Evolutionary conservation across 2,888 invertebrate species (phyloP).

Genomic region (Ectemnius lituratus): DNA sequence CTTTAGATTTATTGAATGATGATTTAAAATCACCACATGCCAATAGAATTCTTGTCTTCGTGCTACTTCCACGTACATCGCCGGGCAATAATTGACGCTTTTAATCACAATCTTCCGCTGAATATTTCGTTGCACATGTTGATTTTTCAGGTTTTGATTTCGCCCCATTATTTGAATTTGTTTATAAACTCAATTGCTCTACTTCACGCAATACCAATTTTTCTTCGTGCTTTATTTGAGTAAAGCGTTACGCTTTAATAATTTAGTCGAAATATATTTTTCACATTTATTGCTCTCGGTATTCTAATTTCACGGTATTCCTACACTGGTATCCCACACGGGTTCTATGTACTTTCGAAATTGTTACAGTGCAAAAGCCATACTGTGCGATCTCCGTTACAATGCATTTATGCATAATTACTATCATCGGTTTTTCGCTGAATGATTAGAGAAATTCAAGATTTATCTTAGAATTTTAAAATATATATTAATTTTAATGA

Average conservation of each 20-base stretch:
- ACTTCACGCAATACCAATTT: neutral
- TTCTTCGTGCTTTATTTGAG: neutral
- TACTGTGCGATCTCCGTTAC: conserved; percentile 1
- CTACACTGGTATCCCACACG: conserved; percentile 27
- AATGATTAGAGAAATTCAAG: conserved; percentile 44
- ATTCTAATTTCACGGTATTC: conserved; percentile 39
- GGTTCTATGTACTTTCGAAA: neutral
- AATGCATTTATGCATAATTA: conserved; percentile 11
- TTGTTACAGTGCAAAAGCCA: conserved; percentile 25
- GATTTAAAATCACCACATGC: too few species aligned
- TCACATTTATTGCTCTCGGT: conserved; percentile 35
- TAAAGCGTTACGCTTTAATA: neutral
- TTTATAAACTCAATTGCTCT: neutral
- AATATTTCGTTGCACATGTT: neutral
- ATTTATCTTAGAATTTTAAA: conserved; percentile 43
- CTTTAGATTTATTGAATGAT: too few species aligned
- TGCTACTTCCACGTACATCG: neutral
- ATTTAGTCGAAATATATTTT: too few species aligned
- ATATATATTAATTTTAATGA: conserved; percentile 50
- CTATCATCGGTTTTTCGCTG: conserved; percentile 14
- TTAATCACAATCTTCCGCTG: neutral
- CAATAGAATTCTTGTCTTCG: neutral
- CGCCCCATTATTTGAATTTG: neutral
- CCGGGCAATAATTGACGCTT: conserved; percentile 3
- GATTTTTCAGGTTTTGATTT: neutral